These are phyloP conservation scores for Porites australiensis DNA, from an alignment of 64 coral and sea anemone genomes.

Conservation along the genomic window DNA sequence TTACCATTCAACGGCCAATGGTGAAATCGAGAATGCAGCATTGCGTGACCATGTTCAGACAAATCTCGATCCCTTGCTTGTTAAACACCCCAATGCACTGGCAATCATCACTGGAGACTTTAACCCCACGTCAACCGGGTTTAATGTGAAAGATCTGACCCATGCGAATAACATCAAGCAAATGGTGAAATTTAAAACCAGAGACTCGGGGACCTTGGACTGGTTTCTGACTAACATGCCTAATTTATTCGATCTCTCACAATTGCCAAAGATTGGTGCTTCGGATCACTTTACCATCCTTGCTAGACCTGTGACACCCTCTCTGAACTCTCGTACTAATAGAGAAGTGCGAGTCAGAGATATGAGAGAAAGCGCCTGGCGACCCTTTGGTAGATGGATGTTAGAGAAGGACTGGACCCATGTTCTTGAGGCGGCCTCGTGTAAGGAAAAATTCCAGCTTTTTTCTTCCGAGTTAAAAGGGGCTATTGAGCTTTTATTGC, in stretches of 20 bases:
- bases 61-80: constrained; percentile 1
- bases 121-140: constrained; percentile 21
- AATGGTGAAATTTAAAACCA: constrained; percentile 32
- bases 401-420: too few species aligned
- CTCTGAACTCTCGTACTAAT: too few species aligned
- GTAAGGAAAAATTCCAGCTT: too few species aligned
- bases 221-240: constrained; percentile 52
- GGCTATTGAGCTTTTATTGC: too few species aligned
- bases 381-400: too few species aligned
- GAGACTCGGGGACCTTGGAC: constrained; percentile 9
- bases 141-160: constrained; percentile 40
- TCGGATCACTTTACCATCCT: neutral
- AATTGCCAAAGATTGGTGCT: too few species aligned
- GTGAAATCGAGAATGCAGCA: constrained; percentile 6
- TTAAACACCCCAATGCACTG: constrained; percentile 39
- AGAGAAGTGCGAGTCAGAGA: too few species aligned
- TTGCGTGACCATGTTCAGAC: neutral
- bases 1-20: constrained; percentile 8
- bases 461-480: too few species aligned
- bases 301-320: neutral
- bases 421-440: too few species aligned
- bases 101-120: constrained; percentile 33
- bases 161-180: constrained; percentile 53
- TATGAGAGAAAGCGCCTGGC: too few species aligned
- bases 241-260: constrained; percentile 25